A percentile compares a stretch with the other conserved stretches of the same genome.
Evolutionary conservation across 2,888 invertebrate genomes (phyloP).

Genomic region (Alitta virens): DNA sequence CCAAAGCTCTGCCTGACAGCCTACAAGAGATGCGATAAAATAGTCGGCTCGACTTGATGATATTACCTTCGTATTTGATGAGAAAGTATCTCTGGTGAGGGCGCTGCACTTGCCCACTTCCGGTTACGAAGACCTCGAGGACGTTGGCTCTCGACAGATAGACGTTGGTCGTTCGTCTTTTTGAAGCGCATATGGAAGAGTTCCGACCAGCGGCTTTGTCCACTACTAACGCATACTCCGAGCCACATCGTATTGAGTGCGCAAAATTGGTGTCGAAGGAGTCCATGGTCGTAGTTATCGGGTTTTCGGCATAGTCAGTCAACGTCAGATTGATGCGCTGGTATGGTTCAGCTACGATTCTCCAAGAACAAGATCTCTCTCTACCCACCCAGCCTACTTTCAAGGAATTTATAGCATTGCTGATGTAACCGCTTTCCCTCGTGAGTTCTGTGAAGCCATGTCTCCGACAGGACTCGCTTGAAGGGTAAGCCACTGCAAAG

Average conservation of each 20-base stretch:
- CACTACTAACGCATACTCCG: slow-evolving; percentile 12
- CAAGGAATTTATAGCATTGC: slow-evolving; percentile 2
- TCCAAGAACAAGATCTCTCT: slow-evolving; percentile 5
- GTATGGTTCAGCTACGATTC: slow-evolving; percentile 5
- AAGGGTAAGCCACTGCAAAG: slow-evolving; percentile 10
- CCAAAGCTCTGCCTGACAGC: too few relatives aligned
- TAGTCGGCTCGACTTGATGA: too few relatives aligned
- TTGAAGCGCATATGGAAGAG: slow-evolving; percentile 12
- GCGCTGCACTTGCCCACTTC: not conserved
- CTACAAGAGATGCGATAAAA: too few relatives aligned
- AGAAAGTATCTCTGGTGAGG: slow-evolving; percentile 4
- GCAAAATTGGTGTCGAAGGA: not conserved
- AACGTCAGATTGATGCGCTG: slow-evolving; percentile 15
- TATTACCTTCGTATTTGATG: slow-evolving; percentile 22
- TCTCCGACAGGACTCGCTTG: not conserved
- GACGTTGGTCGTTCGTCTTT: slow-evolving; percentile 8
- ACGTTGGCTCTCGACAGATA: slow-evolving; percentile 15
- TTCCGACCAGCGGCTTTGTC: slow-evolving; percentile 12
- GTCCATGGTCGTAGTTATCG: not conserved
- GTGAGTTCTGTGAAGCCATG: slow-evolving; percentile 2
- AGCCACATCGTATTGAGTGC: slow-evolving; percentile 3
- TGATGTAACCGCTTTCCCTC: not conserved
- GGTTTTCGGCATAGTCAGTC: slow-evolving; percentile 3
- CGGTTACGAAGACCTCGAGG: slow-evolving; percentile 8
- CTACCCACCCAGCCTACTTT: too few relatives aligned